Evolutionary conservation across 1,140 invertebrate genomes (phyloP), one percentile per base, ranked within the genome.

Genomic region (Camponotus floridanus): DNA sequence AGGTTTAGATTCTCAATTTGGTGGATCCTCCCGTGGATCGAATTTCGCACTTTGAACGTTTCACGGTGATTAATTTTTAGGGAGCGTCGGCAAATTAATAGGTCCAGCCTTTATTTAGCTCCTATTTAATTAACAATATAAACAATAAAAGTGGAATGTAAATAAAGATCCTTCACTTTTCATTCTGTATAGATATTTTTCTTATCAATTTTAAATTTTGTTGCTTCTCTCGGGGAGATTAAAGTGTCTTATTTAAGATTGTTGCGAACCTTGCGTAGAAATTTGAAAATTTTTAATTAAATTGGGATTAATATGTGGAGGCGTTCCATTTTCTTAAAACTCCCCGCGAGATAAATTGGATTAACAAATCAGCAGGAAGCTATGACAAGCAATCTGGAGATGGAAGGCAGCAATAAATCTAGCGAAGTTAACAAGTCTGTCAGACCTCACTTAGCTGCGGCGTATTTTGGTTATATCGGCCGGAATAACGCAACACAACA

Each of bases 391-490:
- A n/a, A 45, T 68, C n/a, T 31, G 62, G 48, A 68, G 42, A 36
- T 61, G 21, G 55, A 83, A 74, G 9, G 39, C 39, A n/a, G 79
- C 55, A 48, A 83, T 83, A 74, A 74, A 83, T 83, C 68, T 31
- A 15, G n/a, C n/a, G 31, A 61, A 83, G 64, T 73, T 80, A 80
- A 80, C 78, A 83, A 73, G 55, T 83, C 79, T 62, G 55, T 83
- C 79, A 83, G 68, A 74, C 39, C 55, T 74, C 55, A 45, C 39
- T 83, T 83, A 83, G 79, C 68, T 39, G 39, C 55, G 68, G 68
- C 73, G 68, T 74, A 83, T 73, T 83, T 83, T n/a, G 79, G 68
- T 73, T 83, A 74, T 83, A 83, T 83, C 68, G 68, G 39, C 31
- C 26, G 55, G 26, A 45, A 83, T 74, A 74, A 61, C 79, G 39